Evolutionary conservation across 1,140 invertebrate species (phyloP), one percentile per base, ranked within the genome.

Genomic region (Dendrolimus punctatus): DNA sequence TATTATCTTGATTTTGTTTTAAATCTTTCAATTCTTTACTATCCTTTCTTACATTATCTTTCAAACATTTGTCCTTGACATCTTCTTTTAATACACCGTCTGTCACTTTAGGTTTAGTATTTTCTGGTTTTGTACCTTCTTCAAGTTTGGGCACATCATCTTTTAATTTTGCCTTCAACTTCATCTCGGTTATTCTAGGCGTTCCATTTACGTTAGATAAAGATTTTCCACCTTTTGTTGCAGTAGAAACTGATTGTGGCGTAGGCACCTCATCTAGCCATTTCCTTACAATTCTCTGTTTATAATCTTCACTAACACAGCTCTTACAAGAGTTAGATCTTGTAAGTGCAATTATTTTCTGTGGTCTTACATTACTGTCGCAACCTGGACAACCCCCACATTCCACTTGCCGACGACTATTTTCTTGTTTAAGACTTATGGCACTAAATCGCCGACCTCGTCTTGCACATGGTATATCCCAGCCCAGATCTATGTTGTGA

Each of bases 181-280:
- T 78, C 8, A 76, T 65, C 50, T 87, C 80, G 40, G 79, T 62
- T 6, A 75, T 64, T 73, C 74, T 78, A 45, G 85, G 85, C 7
- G 85, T 86, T 5, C 82, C 85, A 55, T 70, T 78, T 0, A 87
- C 75, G 59, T 87, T 87, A n/a, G 80, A 73, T 37, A 87, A 60
- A 10, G 83, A 85, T 70, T 85, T 85, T 2, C 63, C 49, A 4
- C 72, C 64, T 61, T 68, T 76, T 46, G 58, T 49, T 8, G 52
- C 39, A 23, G 65, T 63, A 6, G 56, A 41, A 23, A 23, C 23
- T 23, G 23, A 23, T 23, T 23, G 23, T 39, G 74, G 72, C 60
- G 86, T 76, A 78, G 91, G 90, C 4, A 95, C 91, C 70, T 94
- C 91, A 62, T 94, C 93, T 43, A 95, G 68, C 94, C 94, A 94